Base-by-base conservation (phyloP, 2,888 invertebrate species). In the Aquatica leii region DNA sequence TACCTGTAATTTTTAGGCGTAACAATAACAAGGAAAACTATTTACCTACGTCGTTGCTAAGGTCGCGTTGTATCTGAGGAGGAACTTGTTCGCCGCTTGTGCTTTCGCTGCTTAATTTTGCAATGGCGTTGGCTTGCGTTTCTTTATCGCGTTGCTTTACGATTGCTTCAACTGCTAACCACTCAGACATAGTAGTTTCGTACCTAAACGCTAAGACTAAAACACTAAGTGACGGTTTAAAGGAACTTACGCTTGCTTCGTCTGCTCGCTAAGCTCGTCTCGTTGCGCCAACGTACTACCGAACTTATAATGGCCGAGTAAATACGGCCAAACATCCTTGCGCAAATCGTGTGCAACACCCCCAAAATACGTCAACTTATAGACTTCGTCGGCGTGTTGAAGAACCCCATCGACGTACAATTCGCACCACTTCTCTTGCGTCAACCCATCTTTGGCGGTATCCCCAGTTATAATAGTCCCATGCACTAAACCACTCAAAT, bases 101-200 rank as follows among this genome's bases (percentile, higher is more conserved):
- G 62, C 90, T 90, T 75, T 92, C 93, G 14, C 90, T 88, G 56
- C 90, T 92, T n/a, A 94, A 83, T 75, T 94, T 90, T 4, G 94
- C 94, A 53, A 94, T 88, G 40, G 94, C 94, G 8, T 90, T 90
- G 0, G 94, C 94, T 64, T 93, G 92, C 43, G 89, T 90, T 78
- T 94, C 94, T 65, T 90, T 89, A 73, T 95, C 94, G 5, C 89
- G 82, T 76, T 94, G 93, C 51, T 89, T 82, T 0, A 97, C 94
- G 66, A 97, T 95, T 0, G 95, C 95, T 77, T 98, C 97, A 0
- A 97, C 94, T 0, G 95, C 95, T 63, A 95, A 80, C 97, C 97
- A 97, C 79, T 97, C 96, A 0, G 95, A 94, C 93, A 97, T 94
- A 0, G 92, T 93, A 4, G 91, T 91, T 80, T 97, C 95, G 74